Evolutionary conservation across 2,888 invertebrate species (phyloP).

Genomic region (Eumerus sabulonum): DNA sequence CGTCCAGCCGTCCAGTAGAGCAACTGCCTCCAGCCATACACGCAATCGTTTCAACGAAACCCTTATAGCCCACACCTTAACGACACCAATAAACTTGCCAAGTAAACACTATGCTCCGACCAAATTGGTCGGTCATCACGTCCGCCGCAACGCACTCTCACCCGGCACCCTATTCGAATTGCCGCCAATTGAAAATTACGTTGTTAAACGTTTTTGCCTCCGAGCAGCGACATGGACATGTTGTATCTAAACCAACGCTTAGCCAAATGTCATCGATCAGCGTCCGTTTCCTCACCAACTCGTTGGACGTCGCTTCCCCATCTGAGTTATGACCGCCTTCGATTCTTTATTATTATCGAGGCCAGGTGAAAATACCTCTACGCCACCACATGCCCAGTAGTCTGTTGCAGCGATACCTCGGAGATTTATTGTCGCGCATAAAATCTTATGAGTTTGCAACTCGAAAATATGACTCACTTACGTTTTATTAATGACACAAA

Average conservation of each 20-base stretch:
- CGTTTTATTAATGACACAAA: conserved; percentile 68
- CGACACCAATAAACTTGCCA: conserved; percentile 35
- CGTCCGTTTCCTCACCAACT: conserved; percentile 24
- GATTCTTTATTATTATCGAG: conserved; percentile 30
- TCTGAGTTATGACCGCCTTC: conserved; percentile 31
- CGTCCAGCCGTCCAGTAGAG: too few species aligned
- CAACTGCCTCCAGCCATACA: too few species aligned
- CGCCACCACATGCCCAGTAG: conserved; percentile 9
- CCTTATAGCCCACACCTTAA: conserved; percentile 16
- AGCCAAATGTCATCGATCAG: conserved; percentile 57
- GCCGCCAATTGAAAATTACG: conserved; percentile 51
- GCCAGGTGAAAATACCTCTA: conserved; percentile 55
- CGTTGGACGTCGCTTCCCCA: conserved; percentile 28
- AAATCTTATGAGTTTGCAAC: conserved; percentile 63
- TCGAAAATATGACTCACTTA: conserved; percentile 66
- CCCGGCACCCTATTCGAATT: conserved; percentile 17
- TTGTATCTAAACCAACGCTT: conserved; percentile 14
- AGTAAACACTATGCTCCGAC: conserved; percentile 14
- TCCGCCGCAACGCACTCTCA: conserved; percentile 2
- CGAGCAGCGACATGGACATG: background rate
- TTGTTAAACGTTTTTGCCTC: conserved; percentile 57
- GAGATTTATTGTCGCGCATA: conserved; percentile 58
- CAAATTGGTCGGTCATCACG: conserved; percentile 1
- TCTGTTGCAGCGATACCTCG: conserved; percentile 3
- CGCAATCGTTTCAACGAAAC: conserved; percentile 5